phyloP scores from a whole-genome alignment of 2,888 invertebrate species.

The Yponomeuta malinellus region DNA sequence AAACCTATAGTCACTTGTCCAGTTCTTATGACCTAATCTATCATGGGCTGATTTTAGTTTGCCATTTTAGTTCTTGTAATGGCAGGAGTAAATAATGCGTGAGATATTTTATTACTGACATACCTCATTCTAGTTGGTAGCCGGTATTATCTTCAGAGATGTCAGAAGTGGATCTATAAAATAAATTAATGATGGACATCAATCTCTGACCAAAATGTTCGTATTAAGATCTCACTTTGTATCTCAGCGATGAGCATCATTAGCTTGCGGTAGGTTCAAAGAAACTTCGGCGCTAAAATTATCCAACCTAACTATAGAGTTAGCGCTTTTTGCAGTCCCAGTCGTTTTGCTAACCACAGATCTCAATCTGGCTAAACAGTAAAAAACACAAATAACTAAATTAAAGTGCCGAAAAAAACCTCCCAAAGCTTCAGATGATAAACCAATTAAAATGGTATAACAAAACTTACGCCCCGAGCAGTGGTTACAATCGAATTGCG shows the following conservation, averaged over 20 bases:
- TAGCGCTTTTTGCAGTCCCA: neutral
- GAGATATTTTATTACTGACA: conserved; percentile 13
- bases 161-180: neutral
- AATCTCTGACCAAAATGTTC: conserved; percentile 4
- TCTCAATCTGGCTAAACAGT: neutral
- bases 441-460: conserved; percentile 16
- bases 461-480: conserved; percentile 8
- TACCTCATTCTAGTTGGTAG: conserved; percentile 4
- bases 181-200: neutral
- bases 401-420: neutral
- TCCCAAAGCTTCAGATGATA: conserved; percentile 11
- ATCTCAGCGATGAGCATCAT: neutral
- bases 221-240: neutral
- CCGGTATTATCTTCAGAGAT: neutral
- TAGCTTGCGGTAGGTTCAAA: conserved; percentile 1
- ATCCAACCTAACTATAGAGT: conserved; percentile 2
- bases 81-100: conserved; percentile 13
- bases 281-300: neutral
- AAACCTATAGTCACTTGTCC: neutral
- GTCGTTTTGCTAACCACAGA: neutral
- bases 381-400: neutral
- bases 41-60: conserved; percentile 13
- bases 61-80: conserved; percentile 3
- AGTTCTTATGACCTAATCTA: conserved; percentile 7
- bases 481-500: conserved; percentile 15